Evolutionary conservation across 2,113 vertebrate genomes (phyloP), one percentile per base, ranked within the genome.

Genomic region (Seriola dumerili): DNA sequence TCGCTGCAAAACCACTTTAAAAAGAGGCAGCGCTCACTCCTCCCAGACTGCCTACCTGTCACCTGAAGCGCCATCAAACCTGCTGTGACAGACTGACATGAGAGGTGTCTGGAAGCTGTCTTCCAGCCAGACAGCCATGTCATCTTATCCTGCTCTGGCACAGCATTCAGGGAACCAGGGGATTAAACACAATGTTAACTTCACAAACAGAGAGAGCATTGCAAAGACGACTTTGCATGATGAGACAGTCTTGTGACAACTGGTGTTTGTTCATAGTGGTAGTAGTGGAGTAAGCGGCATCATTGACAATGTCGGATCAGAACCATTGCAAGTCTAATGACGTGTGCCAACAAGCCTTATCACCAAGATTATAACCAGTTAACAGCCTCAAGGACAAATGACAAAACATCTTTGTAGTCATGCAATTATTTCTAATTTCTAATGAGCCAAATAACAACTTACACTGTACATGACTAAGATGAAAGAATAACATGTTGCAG

Each of bases 11-110:
- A 69, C 71, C 78, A 75, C 77, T 89, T 91, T 42, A 68, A 86
- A 70, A 89, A 89, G 75, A 83, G 42, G 61, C 91, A 74, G 78
- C 54, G 36, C 72, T 86, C 63, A 67, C 52, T 80, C 85, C 88
- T 83, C 80, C 76, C 64, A 75, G 76, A 78, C 86, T 86, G 81
- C 75, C 72, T 87, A 82, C 83, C 87, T 92, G 91, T 93, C 93
- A 92, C 86, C 91, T 90, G 85, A 72, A 87, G 91, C 78, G 11
- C 64, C 81, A 34, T 89, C 89, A 86, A 83, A 81, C 83, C 42
- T 4, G 46, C 85, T 77, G 81, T 91, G 91, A 93, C 88, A 91
- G 86, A 87, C 73, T 90, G 91, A 93, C 91, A 90, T 40, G 85
- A 84, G 88, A 80, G 61, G 66, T 61, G 52, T 90, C 89, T 93